phyloP scores from a whole-genome alignment of 2,888 invertebrate species.

The Ypsolopha scabrella region DNA sequence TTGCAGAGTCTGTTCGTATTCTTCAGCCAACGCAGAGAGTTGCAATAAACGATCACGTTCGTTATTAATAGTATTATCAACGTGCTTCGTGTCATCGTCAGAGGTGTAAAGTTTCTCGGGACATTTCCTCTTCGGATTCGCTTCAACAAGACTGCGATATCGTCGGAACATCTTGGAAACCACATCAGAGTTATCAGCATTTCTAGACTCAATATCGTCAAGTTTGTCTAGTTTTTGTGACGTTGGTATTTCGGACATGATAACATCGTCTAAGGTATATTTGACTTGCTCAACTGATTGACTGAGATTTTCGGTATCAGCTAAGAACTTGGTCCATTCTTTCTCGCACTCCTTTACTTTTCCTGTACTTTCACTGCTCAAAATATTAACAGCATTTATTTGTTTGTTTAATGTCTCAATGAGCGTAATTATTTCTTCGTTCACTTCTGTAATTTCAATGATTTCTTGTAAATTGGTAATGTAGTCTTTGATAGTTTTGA shows the following conservation, averaged over 20 bases:
- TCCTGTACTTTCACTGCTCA: conserved; percentile 55
- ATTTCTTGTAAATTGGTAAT: conserved; percentile 73
- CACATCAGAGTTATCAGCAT: conserved; percentile 72
- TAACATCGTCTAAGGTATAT: conserved; percentile 64
- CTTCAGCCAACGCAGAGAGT: conserved; percentile 81
- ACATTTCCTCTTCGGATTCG: conserved; percentile 77
- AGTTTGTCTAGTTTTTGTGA: conserved; percentile 76
- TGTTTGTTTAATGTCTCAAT: conserved; percentile 74
- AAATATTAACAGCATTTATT: conserved; percentile 76
- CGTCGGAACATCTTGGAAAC: conserved; percentile 72
- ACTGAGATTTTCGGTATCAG: conserved; percentile 71
- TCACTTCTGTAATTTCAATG: conserved; percentile 75
- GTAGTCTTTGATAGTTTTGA: conserved; percentile 61
- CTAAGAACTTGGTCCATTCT: conserved; percentile 79
- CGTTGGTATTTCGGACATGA: conserved; percentile 74
- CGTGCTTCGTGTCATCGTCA: conserved; percentile 75
- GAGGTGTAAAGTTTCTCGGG: conserved; percentile 75
- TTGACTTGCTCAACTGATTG: conserved; percentile 60
- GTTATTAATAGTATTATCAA: conserved; percentile 76
- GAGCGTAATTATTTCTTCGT: conserved; percentile 74
- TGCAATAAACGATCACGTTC: conserved; percentile 84
- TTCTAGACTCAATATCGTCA: conserved; percentile 77
- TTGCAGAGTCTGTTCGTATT: conserved; percentile 88
- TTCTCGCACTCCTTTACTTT: conserved; percentile 70
- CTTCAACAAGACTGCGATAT: conserved; percentile 73